Percentiles rank a stretch among this genome's conserved stretches.
phyloP scores from a whole-genome alignment of 2,888 invertebrate species.

The Aspidiotus destructor region DNA sequence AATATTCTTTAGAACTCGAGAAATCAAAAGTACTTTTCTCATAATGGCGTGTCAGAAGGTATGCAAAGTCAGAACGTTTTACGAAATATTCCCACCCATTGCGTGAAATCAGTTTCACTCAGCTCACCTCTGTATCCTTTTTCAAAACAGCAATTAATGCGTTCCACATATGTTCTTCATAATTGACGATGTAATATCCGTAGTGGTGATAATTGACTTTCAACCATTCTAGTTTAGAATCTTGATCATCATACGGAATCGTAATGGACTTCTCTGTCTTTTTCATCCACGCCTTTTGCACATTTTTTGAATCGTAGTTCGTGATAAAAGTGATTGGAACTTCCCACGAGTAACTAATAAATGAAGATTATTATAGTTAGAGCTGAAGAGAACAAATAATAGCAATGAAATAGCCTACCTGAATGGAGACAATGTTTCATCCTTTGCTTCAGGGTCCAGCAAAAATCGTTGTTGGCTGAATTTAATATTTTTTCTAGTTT shows the following conservation, averaged over 20 bases:
- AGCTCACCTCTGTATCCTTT: conserved; percentile 42
- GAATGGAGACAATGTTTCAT: conserved; percentile 44
- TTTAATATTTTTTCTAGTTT: conserved; percentile 42
- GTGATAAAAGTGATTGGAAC: conserved; percentile 56
- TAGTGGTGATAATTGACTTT: conserved; percentile 78
- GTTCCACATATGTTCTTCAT: conserved; percentile 59
- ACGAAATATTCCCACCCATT: too few relatives aligned
- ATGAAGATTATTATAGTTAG: conserved; percentile 38
- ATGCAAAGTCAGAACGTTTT: too few relatives aligned
- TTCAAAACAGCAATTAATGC: conserved; percentile 44
- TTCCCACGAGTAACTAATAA: conserved; percentile 67
- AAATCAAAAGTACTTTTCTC: too few relatives aligned
- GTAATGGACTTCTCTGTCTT: conserved; percentile 37
- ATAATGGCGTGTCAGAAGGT: too few relatives aligned
- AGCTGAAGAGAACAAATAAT: neutral
- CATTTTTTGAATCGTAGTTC: conserved; percentile 35
- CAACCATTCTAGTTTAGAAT: conserved; percentile 49
- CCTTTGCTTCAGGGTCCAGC: conserved; percentile 49
- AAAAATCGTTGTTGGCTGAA: conserved; percentile 69
- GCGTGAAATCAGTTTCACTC: too few relatives aligned
- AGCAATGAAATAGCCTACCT: conserved; percentile 40
- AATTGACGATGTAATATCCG: conserved; percentile 84
- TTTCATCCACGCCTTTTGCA: conserved; percentile 42
- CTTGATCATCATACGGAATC: neutral
- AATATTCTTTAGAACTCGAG: too few relatives aligned